A percentile compares a stretch with the other conserved stretches of the same genome.
Conservation (phyloP, 2,888 invertebrate genomes). For the Hirtodrosophila histrioides region DNA sequence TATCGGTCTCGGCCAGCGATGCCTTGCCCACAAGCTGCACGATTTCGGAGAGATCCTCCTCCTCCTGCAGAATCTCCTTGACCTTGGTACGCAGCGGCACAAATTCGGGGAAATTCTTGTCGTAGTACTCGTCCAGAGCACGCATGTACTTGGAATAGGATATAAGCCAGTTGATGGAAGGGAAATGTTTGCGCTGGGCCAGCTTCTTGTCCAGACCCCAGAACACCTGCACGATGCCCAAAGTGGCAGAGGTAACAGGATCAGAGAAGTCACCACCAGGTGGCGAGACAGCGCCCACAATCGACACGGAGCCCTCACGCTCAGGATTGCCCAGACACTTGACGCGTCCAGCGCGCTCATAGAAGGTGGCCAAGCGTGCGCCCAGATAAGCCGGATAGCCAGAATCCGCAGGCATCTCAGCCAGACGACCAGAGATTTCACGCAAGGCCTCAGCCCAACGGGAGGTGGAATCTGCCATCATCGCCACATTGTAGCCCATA, state of each 20-base stretch:
- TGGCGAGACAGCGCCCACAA: slow-evolving; percentile 99
- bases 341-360: slow-evolving; percentile 99
- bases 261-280: slow-evolving; percentile 99
- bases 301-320: slow-evolving; percentile 98
- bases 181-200: slow-evolving; percentile 99
- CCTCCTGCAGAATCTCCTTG: slow-evolving; percentile 98
- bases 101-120: slow-evolving; percentile 98
- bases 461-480: slow-evolving; percentile 99
- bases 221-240: slow-evolving; percentile 99
- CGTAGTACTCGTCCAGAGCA: slow-evolving; percentile 99
- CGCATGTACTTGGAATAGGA: slow-evolving; percentile 99
- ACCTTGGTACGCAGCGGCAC: slow-evolving; percentile 96
- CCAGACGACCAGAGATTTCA: slow-evolving; percentile 97
- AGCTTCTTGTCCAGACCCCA: slow-evolving; percentile 99
- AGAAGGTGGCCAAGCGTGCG: slow-evolving; percentile 98
- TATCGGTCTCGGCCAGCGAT: slow-evolving; percentile 98
- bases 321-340: slow-evolving; percentile 98
- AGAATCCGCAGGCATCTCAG: slow-evolving; percentile 99
- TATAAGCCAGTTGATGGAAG: slow-evolving; percentile 99
- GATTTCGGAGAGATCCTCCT: slow-evolving; percentile 99
- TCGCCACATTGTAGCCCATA: slow-evolving; percentile 99
- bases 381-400: slow-evolving; percentile 99
- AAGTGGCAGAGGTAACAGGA: slow-evolving; percentile 99
- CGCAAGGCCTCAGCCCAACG: slow-evolving; percentile 99
- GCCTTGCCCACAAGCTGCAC: slow-evolving; percentile 99